These are phyloP conservation scores for Epirrita christyi DNA, from an alignment of 2,888 invertebrate genomes.

Conservation along the genomic window DNA sequence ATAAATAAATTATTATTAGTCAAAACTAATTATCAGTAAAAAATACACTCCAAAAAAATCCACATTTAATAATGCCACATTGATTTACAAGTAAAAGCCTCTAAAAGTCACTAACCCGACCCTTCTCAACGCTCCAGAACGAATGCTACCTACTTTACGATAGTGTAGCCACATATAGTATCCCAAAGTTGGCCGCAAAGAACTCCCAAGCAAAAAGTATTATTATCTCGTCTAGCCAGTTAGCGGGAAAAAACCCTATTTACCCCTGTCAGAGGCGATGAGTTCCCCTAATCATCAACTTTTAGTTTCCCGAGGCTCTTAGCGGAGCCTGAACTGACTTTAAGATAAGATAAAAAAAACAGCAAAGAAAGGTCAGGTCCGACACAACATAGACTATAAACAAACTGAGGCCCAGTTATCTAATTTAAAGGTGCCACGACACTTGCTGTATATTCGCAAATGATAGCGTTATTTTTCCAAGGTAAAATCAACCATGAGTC, in stretches of 20 bases:
- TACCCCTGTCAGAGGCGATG: constrained; percentile 44
- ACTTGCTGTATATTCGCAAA: too few relatives aligned
- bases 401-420: too few relatives aligned
- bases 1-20: too few relatives aligned
- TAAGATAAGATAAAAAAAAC: too few relatives aligned
- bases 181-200: constrained; percentile 12
- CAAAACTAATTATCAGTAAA: too few relatives aligned
- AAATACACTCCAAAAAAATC: too few relatives aligned
- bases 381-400: too few relatives aligned
- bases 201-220: constrained; percentile 21
- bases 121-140: constrained; percentile 21
- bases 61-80: not conserved
- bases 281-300: constrained; percentile 41
- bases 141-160: not conserved
- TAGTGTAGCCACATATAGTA: not conserved
- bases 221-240: constrained; percentile 35
- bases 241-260: constrained; percentile 42
- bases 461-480: too few relatives aligned
- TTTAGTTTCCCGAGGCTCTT: not conserved
- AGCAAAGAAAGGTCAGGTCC: too few relatives aligned
- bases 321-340: too few relatives aligned
- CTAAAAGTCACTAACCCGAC: constrained; percentile 15
- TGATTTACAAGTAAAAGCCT: not conserved
- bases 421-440: too few relatives aligned
- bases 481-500: too few relatives aligned